Percentiles rank a stretch among this genome's conserved stretches.
Conservation (phyloP, 2,113 vertebrate genomes). For the Hucho hucho region DNA sequence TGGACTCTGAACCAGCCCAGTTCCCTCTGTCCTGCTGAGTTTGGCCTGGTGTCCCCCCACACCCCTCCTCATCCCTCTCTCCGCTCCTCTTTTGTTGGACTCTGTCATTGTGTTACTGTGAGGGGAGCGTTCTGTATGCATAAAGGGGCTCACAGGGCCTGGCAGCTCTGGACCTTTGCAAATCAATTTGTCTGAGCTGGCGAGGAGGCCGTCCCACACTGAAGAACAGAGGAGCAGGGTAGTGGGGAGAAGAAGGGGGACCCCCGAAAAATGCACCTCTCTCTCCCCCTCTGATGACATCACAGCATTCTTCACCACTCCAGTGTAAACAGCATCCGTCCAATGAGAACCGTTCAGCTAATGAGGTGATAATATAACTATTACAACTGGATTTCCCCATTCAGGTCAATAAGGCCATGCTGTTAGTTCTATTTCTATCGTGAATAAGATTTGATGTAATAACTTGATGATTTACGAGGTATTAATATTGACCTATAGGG, state of each 20-base stretch:
- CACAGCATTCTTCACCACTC: slow-evolving; percentile 23
- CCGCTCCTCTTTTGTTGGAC: slow-evolving; percentile 67
- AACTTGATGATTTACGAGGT: no score
- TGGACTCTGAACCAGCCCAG: slow-evolving; percentile 86
- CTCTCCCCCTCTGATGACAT: slow-evolving; percentile 70
- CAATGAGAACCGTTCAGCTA: background rate
- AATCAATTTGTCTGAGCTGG: slow-evolving; percentile 95
- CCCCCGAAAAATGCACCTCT: slow-evolving; percentile 28
- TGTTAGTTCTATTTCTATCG: no score
- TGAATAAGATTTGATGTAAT: no score
- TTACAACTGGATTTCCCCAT: no score
- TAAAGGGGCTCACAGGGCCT: slow-evolving; percentile 73
- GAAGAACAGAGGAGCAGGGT: slow-evolving; percentile 74
- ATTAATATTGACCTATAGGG: no score
- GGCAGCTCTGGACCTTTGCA: slow-evolving; percentile 89
- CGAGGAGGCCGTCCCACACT: slow-evolving; percentile 68
- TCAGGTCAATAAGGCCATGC: no score
- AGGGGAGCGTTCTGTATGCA: slow-evolving; percentile 86
- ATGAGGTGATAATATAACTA: no score
- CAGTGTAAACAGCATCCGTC: background rate
- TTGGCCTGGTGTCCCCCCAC: slow-evolving; percentile 57
- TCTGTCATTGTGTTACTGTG: slow-evolving; percentile 81
- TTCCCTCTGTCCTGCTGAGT: slow-evolving; percentile 86
- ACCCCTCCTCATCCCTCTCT: slow-evolving; percentile 22
- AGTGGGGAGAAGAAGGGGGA: slow-evolving; percentile 63